Conservation (phyloP, 2,888 invertebrate species). For the Allophyes oxyacanthae region DNA sequence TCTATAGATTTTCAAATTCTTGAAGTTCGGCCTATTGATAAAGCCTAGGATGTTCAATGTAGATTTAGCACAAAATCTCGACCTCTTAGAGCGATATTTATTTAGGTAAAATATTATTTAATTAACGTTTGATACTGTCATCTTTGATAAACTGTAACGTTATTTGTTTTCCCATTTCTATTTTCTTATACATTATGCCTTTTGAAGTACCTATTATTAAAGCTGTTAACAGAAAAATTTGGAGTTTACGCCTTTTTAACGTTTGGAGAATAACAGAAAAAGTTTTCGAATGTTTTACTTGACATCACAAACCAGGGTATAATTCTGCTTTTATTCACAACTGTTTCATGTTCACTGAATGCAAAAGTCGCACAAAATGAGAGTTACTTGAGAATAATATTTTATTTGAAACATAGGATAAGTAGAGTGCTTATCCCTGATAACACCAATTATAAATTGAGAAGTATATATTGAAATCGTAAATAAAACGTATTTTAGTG, state of each 20-base stretch:
- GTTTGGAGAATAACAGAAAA: constrained; percentile 43
- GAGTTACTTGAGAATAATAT: constrained; percentile 51
- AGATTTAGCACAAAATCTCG: constrained; percentile 49
- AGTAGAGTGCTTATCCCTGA: constrained; percentile 69
- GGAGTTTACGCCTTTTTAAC: constrained; percentile 48
- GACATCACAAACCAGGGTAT: constrained; percentile 75
- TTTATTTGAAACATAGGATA: constrained; percentile 58
- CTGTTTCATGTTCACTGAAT: constrained; percentile 44
- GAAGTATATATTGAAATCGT: constrained; percentile 62
- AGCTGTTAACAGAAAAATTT: constrained; percentile 53
- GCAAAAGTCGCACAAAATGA: constrained; percentile 61
- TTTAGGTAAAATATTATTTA: constrained; percentile 51
- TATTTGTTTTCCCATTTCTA: constrained; percentile 50
- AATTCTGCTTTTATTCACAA: constrained; percentile 62
- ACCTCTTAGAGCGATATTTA: constrained; percentile 53
- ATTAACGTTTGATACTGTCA: constrained; percentile 59
- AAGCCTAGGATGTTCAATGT: constrained; percentile 62
- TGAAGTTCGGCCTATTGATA: constrained; percentile 70
- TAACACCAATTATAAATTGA: constrained; percentile 78
- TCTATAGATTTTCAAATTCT: constrained; percentile 69
- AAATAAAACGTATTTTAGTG: constrained; percentile 67
- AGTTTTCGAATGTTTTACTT: constrained; percentile 79
- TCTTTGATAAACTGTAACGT: constrained; percentile 60
- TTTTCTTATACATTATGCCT: constrained; percentile 53
- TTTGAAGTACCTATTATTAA: constrained; percentile 57